Evolutionary conservation across 2,888 invertebrate species (phyloP), one percentile per base, ranked within the genome.

Genomic region (Pammene aurita): DNA sequence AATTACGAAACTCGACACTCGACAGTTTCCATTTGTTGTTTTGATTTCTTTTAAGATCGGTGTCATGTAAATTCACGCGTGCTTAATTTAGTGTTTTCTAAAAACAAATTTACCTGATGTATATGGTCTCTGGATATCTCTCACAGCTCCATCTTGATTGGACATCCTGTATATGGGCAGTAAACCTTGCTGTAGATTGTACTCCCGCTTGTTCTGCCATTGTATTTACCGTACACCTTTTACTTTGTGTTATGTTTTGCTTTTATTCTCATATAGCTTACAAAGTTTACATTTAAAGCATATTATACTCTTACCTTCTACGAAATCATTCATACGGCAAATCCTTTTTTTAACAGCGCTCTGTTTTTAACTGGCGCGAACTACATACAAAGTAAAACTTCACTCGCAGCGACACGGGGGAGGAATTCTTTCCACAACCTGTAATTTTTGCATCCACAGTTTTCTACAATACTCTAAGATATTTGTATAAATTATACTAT

Each of bases 161-260:
- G 13, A 50, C 16, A 48, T 11, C 11, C 18, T 50, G 50, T 50
- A 50, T 50, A 82, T 78, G 82, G 80, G 75, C 70, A n/a, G 76
- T 67, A 77, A 78, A 80, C 78, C 80, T 80, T 75, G 75, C 74
- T 72, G 75, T 74, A 78, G 74, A 81, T 81, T 80, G 77, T 74
- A 76, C 75, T 75, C 73, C 73, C 75, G 76, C 26, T 4, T 26
- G 26, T 26, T 4, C 26, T 26, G 1, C 74, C 60, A 71, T 71
- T 73, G 71, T 58, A 66, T 63, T 44, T 66, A 66, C 70, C 52
- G 66, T 71, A 69, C 54, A 66, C 66, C 57, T 67, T 71, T n/a
- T n/a, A n/a, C n/a, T n/a, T 64, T 46, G 61, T 57, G 41, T 26
- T 44, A 42, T 57, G 35, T 62, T 67, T 62, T 50, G 2, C 26